phyloP scores from a whole-genome alignment of 2,113 vertebrate species.

The Chaetodon trifascialis region DNA sequence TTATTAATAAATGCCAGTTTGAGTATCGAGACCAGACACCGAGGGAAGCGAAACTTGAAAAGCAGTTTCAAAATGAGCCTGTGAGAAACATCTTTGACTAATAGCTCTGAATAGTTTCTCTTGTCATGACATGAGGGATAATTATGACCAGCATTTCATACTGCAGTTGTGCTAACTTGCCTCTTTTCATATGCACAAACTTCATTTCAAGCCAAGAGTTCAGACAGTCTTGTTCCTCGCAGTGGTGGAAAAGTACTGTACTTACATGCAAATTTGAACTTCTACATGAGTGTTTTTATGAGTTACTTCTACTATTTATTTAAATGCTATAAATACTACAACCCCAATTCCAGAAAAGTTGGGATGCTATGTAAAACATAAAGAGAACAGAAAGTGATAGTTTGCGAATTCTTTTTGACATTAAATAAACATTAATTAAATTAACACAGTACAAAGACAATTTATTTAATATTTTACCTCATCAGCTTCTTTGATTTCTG shows the following conservation, averaged over 20 bases:
- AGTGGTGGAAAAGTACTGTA: background rate
- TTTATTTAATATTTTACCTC: no score
- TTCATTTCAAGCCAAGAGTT: background rate
- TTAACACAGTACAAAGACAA: no score
- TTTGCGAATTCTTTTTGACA: no score
- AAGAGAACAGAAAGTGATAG: no score
- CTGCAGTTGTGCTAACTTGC: slow-evolving; percentile 12
- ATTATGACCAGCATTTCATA: background rate
- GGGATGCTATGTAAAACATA: no score
- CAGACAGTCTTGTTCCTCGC: background rate
- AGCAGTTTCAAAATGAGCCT: background rate
- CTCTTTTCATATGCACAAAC: background rate
- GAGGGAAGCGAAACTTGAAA: background rate
- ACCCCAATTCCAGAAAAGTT: no score
- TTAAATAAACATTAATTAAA: no score
- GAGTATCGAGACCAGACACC: background rate
- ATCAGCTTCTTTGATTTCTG: no score
- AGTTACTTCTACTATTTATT: background rate
- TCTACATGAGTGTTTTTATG: background rate
- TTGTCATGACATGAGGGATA: background rate
- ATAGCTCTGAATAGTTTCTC: background rate
- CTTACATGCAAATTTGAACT: background rate
- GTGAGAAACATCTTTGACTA: background rate
- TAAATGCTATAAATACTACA: no score
- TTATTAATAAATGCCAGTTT: background rate